These are phyloP conservation scores for Corbicula japonica DNA, from an alignment of 2,888 invertebrate species.

Conservation along the genomic window DNA sequence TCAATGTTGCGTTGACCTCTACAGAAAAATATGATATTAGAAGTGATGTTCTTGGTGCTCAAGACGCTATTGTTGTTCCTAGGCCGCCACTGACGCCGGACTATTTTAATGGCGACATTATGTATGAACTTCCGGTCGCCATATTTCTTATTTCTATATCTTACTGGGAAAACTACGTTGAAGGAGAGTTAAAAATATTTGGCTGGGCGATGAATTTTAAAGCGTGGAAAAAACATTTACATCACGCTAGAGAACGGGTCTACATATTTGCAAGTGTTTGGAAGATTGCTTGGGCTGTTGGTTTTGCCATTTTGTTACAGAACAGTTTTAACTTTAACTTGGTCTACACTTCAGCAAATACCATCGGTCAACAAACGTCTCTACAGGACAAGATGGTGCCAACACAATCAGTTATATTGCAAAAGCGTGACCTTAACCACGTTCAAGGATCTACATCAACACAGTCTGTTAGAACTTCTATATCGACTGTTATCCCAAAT, in stretches of 20 bases:
- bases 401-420: too few relatives aligned
- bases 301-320: conserved; percentile 72
- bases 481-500: too few relatives aligned
- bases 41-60: conserved; percentile 45
- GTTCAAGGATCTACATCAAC: too few relatives aligned
- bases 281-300: conserved; percentile 73
- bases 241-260: conserved; percentile 71
- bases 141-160: conserved; percentile 71
- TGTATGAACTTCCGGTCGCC: conserved; percentile 74
- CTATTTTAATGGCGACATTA: conserved; percentile 37
- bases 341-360: conserved; percentile 45
- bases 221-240: conserved; percentile 75
- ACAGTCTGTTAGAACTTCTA: too few relatives aligned
- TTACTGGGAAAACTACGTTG: conserved; percentile 77
- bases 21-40: conserved; percentile 57
- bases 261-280: conserved; percentile 77
- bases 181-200: conserved; percentile 65
- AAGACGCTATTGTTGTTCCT: conserved; percentile 30
- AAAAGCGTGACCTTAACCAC: too few relatives aligned
- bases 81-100: conserved; percentile 28
- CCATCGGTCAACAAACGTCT: too few relatives aligned
- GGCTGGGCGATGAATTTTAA: conserved; percentile 66
- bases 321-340: conserved; percentile 73
- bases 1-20: conserved; percentile 63
- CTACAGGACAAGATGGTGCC: too few relatives aligned